A percentile compares a stretch with the other conserved stretches of the same genome.
Evolutionary conservation across 2,113 vertebrate species (phyloP).

Genomic region (Phyllostomus discolor): DNA sequence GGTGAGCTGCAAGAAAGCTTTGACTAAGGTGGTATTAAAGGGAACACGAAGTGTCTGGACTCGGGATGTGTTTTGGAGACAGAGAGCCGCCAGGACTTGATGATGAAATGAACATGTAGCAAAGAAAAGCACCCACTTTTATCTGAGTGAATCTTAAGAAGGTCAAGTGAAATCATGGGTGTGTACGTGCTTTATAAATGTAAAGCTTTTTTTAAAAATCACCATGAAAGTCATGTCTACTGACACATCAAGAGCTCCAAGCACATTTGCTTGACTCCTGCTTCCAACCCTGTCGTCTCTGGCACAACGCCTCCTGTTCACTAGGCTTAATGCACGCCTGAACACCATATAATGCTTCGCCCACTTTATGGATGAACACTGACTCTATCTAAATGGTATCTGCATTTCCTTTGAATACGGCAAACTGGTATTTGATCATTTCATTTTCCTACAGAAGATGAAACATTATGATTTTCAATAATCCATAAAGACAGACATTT

Average conservation of each 20-base stretch:
- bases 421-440: conserved; percentile 71
- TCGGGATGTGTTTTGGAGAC: not conserved
- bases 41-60: not conserved
- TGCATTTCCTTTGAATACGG: conserved; percentile 65
- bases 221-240: not conserved
- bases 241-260: not conserved
- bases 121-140: not conserved
- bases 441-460: conserved; percentile 69
- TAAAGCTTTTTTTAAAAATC: not conserved
- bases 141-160: not conserved
- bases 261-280: not conserved
- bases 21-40: not conserved
- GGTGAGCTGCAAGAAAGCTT: not conserved
- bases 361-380: conserved; percentile 59
- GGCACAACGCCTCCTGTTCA: not conserved
- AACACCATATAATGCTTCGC: conserved; percentile 22
- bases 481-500: conserved; percentile 71
- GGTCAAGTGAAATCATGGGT: not conserved
- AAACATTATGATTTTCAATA: conserved; percentile 75
- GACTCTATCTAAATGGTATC: conserved; percentile 70
- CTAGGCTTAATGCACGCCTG: not conserved
- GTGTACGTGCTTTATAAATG: not conserved
- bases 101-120: not conserved
- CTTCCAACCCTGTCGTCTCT: not conserved
- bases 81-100: not conserved